These are phyloP conservation scores for Tyrannus savana DNA, from an alignment of 2,113 vertebrate genomes.

Conservation along the genomic window DNA sequence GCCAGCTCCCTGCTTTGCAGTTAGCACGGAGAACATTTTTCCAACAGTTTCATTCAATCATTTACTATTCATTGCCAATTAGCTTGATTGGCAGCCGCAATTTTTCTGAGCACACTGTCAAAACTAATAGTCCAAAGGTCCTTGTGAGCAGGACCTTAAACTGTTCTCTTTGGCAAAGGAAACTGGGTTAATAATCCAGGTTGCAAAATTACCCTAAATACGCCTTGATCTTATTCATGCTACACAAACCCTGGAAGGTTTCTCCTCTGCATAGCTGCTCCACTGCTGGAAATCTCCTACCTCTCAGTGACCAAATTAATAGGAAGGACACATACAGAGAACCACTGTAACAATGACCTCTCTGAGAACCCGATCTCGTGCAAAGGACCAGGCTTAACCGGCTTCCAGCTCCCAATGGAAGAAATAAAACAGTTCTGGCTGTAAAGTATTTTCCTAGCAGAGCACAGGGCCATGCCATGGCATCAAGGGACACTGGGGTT, in stretches of 20 bases:
- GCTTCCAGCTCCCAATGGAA: neutral
- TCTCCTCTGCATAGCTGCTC: neutral
- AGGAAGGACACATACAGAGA: neutral
- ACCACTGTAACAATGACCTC: neutral
- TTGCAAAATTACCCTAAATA: conserved; percentile 33
- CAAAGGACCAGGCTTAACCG: neutral
- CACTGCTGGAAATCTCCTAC: neutral
- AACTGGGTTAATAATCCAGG: conserved; percentile 46
- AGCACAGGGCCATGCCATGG: neutral
- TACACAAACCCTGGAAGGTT: neutral
- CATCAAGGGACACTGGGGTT: neutral
- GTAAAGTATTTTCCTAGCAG: neutral
- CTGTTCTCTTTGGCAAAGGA: conserved; percentile 41
- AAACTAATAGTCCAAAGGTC: conserved; percentile 36
- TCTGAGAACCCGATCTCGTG: neutral
- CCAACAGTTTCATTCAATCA: conserved; percentile 17
- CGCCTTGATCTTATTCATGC: neutral
- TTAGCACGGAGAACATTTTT: neutral
- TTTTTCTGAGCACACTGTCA: conserved; percentile 23
- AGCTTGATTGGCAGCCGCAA: conserved; percentile 55
- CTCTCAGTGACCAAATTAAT: neutral
- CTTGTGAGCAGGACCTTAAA: conserved; percentile 39
- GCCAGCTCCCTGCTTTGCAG: conserved; percentile 10
- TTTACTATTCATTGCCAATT: conserved; percentile 53
- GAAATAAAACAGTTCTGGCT: neutral